phyloP scores from a whole-genome alignment of 2,797 vertebrate species.

The Geotrypetes seraphini region DNA sequence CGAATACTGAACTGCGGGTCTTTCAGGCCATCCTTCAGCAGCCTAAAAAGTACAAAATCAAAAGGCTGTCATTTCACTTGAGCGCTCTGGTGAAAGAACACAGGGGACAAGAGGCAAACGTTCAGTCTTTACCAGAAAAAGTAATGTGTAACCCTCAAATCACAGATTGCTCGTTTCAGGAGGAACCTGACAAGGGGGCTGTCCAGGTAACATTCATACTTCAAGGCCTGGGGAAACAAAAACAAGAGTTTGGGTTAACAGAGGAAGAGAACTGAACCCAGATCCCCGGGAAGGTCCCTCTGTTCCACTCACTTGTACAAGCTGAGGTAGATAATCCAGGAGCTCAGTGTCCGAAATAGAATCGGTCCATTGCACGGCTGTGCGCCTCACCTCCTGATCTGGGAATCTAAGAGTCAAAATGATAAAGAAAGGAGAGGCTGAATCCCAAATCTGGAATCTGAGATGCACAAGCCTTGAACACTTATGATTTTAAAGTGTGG shows the following conservation, averaged over 20 bases:
- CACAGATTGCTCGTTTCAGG: constrained; percentile 77
- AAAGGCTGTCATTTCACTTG: no score
- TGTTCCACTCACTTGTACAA: constrained; percentile 73
- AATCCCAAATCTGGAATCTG: no score
- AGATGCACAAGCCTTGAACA: no score
- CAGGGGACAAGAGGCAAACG: background rate
- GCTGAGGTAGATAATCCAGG: constrained; percentile 89
- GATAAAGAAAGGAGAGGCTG: no score
- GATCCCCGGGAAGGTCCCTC: no score
- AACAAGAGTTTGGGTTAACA: background rate
- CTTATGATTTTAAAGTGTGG: no score
- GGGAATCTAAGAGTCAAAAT: constrained; percentile 80
- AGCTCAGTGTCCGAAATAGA: constrained; percentile 84
- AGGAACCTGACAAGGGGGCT: constrained; percentile 89
- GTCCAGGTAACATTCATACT: constrained; percentile 95
- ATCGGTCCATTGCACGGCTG: constrained; percentile 90
- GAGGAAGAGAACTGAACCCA: background rate
- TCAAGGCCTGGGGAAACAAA: constrained; percentile 64
- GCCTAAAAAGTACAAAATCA: no score
- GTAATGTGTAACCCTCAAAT: constrained; percentile 83
- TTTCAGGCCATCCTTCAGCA: constrained; percentile 87
- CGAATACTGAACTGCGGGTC: constrained; percentile 90
- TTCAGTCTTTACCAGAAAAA: constrained; percentile 94
- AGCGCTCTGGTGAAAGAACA: no score
- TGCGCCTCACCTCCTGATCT: constrained; percentile 85